Base-by-base conservation (phyloP, 2,797 vertebrate species). In the Pangasius sanitwongsei region DNA sequence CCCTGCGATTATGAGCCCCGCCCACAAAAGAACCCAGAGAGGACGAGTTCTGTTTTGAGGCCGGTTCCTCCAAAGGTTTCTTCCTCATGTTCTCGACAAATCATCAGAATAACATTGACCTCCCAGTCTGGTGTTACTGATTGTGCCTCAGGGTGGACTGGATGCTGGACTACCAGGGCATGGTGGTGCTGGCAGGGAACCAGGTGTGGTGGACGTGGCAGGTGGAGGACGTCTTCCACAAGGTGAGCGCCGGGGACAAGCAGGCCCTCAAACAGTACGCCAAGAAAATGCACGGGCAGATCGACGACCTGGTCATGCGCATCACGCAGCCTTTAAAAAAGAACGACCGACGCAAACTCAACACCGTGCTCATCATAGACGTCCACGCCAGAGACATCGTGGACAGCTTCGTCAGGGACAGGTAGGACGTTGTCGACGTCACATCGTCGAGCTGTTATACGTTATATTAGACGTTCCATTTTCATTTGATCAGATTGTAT, bases 161-260 rank as follows among this genome's bases (percentile, higher is more conserved):
- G 99, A 99, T 99, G 97, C 91, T 99, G 87, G 94, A 96, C 82
- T 99, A 97, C 93, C 98, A 99, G 90, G 98, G 98, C 48, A 99
- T 99, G 98, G 96, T 98, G 93, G 98, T 99, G 90, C 94, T 99
- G 92, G 98, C 98, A 31, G 97, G 96, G 48, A 98, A 95, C 92
- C 98, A 99, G 93, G 97, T 99, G 89, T 99, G 98, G 98, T 99
- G 99, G 99, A 99, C 99, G 4, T 99, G 97, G 98, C 96, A 99
- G 90, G 97, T 99, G 28, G 98, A 99, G 83, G 97, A 99, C 0
- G 95, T 98, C 77, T 99, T 99, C 93, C 88, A 85, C n/a, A 96
- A 95, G 84, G 93, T 98, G 82, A 95, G 96, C 89, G 92, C 93
- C 0, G 99, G 99, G 78, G 96, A 98, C 75, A 99, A 98, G 90